A percentile compares a stretch with the other conserved stretches of the same genome.
phyloP scores from a whole-genome alignment of 92 coral and sea anemone genomes.

The Metridium senile region DNA sequence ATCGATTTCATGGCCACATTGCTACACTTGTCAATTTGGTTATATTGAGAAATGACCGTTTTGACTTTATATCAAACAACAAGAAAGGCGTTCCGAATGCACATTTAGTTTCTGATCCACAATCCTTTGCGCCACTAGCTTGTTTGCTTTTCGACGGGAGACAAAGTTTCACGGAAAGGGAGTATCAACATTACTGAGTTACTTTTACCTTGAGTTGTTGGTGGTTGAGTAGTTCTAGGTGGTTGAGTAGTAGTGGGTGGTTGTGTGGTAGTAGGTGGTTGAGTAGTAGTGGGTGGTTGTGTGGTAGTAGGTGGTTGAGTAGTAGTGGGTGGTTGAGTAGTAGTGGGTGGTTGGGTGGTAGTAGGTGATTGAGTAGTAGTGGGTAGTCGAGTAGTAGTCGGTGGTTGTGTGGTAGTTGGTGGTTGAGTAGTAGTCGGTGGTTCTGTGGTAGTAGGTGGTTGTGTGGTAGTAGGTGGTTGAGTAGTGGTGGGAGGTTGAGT shows the following conservation, averaged over 20 bases:
- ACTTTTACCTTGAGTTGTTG: background rate
- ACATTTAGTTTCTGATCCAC: no score
- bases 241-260: constrained; percentile 22
- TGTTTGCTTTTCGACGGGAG: no score
- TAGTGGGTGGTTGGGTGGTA: constrained; percentile 14
- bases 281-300: constrained; percentile 6
- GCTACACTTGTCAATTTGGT: no score
- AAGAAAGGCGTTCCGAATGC: no score
- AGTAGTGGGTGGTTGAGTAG: constrained; percentile 3
- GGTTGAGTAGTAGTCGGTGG: constrained; percentile 14
- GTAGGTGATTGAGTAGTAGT: constrained; percentile 11
- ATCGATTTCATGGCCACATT: no score
- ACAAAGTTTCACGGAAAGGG: no score
- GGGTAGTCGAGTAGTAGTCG: constrained; percentile 13
- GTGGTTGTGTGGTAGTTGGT: constrained; percentile 20
- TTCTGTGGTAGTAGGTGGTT: constrained; percentile 10
- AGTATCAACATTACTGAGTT: no score
- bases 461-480: background rate
- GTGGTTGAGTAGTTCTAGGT: background rate
- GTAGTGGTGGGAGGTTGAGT: constrained; percentile 19
- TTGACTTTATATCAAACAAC: no score
- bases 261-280: constrained; percentile 19
- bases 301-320: constrained; percentile 1
- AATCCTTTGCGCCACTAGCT: no score
- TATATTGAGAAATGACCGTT: no score